A percentile compares a stretch with the other conserved stretches of the same genome.
Evolutionary conservation across 2,113 vertebrate species (phyloP).

Genomic region (Physeter macrocephalus): DNA sequence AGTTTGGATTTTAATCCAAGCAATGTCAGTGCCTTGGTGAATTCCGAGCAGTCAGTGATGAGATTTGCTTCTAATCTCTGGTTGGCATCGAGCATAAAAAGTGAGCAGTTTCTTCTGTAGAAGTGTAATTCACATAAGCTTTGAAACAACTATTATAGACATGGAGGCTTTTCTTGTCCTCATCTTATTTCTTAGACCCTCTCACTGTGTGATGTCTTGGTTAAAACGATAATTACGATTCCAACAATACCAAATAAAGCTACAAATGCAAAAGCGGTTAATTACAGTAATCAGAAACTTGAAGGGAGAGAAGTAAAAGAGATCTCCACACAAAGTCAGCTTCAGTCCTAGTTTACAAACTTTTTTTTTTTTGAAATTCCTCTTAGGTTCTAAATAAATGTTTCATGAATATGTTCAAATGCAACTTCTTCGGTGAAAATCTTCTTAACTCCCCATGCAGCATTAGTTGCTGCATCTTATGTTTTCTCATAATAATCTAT

Average conservation of each 20-base stretch:
- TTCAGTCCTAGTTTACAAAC: not conserved
- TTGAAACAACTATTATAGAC: not conserved
- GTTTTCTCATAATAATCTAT: not conserved
- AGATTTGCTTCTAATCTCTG: not conserved
- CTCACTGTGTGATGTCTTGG: not conserved
- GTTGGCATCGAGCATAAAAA: not conserved
- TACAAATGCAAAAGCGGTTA: not conserved
- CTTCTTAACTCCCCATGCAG: not conserved
- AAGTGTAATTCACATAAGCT: not conserved
- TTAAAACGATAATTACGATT: constrained; percentile 9
- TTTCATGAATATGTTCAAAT: not conserved
- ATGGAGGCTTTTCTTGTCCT: not conserved
- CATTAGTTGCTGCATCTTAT: not conserved
- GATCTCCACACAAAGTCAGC: not conserved
- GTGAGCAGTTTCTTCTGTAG: not conserved
- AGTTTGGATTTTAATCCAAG: not conserved
- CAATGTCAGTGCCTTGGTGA: not conserved
- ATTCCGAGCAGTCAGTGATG: not conserved
- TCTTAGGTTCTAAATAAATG: not conserved
- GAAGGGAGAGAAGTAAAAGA: not conserved
- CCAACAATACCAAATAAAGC: not conserved
- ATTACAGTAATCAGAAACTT: not conserved
- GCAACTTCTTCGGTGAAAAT: not conserved
- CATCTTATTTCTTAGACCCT: not conserved
- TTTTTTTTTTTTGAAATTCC: not conserved